Percentiles rank a stretch among this genome's conserved stretches.
Evolutionary conservation across 2,888 invertebrate species (phyloP).

Genomic region (Hoplodrina blanda): DNA sequence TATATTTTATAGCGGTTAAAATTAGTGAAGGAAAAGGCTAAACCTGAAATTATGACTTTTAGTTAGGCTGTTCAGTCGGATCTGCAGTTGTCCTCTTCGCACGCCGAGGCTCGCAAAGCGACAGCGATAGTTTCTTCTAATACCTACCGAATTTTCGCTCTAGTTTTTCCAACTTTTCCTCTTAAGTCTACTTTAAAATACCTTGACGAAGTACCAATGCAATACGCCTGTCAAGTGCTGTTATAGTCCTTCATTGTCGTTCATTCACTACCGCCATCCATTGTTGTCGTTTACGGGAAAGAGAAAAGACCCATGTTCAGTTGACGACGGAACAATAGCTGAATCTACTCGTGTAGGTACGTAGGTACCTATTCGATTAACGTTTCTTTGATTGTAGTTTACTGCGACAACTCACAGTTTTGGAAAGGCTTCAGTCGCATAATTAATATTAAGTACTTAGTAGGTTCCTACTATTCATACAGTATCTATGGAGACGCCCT

Average conservation of each 20-base stretch:
- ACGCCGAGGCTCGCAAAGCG: too few relatives aligned
- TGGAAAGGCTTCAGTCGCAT: not conserved
- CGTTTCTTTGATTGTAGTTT: conserved; percentile 13
- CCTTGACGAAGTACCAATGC: conserved; percentile 5
- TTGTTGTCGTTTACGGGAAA: conserved; percentile 27
- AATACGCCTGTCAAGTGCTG: conserved; percentile 17
- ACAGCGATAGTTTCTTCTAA: too few relatives aligned
- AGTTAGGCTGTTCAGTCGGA: too few relatives aligned
- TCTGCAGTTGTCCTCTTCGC: too few relatives aligned
- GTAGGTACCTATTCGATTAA: conserved; percentile 11
- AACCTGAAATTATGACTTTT: too few relatives aligned
- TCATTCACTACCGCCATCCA: conserved; percentile 30
- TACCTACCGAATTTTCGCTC: too few relatives aligned
- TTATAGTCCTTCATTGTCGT: conserved; percentile 39
- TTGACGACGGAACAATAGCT: conserved; percentile 33
- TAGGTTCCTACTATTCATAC: too few relatives aligned
- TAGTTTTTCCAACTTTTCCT: too few relatives aligned
- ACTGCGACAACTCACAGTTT: not conserved
- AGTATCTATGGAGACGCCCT: too few relatives aligned
- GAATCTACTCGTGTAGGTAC: conserved; percentile 1
- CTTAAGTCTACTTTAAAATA: not conserved
- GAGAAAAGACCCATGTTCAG: conserved; percentile 30
- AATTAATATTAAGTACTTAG: not conserved
- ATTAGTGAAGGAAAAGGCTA: too few relatives aligned
- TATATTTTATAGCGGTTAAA: too few relatives aligned